Evolutionary conservation across 2,113 vertebrate genomes (phyloP).

Genomic region (Sceloporus tristichus): DNA sequence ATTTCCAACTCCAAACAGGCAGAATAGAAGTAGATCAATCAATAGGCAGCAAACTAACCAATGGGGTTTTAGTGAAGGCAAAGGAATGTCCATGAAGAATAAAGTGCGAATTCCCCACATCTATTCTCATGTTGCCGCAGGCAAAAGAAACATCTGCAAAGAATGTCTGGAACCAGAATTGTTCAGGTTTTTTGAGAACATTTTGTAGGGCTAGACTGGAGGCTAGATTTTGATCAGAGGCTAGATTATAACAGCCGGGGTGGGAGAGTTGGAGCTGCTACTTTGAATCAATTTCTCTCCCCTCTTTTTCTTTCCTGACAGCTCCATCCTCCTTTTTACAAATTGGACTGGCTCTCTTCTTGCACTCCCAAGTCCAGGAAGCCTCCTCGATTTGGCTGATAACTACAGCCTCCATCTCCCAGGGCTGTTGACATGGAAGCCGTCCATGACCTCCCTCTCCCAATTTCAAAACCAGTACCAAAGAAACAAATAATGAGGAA

Average conservation of each 20-base stretch:
- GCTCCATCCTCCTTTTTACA: not conserved
- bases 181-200: not conserved
- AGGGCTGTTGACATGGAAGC: not conserved
- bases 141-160: not conserved
- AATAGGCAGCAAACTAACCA: not conserved
- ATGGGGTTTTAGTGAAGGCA: not conserved
- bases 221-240: too few species aligned
- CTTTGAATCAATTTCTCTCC: too few species aligned
- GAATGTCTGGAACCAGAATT: not conserved
- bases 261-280: not conserved
- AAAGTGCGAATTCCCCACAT: not conserved
- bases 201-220: not conserved
- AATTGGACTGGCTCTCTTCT: not conserved
- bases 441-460: not conserved
- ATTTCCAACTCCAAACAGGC: too few species aligned
- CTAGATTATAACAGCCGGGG: not conserved
- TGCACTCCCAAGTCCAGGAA: not conserved
- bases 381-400: not conserved
- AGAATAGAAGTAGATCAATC: too few species aligned
- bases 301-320: too few species aligned
- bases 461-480: not conserved
- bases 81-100: not conserved
- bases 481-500: not conserved
- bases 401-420: not conserved
- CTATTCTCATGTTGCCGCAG: not conserved